These are phyloP conservation scores for Empis stercorea DNA, from an alignment of 2,888 invertebrate species.

Conservation along the genomic window DNA sequence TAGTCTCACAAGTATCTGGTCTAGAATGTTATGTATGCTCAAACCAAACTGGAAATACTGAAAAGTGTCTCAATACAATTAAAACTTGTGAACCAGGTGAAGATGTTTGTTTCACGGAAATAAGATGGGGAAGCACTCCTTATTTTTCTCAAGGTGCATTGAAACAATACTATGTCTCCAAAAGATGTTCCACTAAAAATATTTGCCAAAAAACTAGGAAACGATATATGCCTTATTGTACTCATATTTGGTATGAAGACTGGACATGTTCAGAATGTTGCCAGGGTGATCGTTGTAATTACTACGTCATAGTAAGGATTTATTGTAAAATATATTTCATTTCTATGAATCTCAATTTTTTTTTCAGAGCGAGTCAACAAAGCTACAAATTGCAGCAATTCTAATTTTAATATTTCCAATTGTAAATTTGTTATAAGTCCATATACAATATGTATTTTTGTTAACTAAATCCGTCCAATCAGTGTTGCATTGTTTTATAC, in stretches of 20 bases:
- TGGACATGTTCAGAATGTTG: conserved; percentile 96
- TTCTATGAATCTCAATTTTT: too few relatives aligned
- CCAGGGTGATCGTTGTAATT: conserved; percentile 90
- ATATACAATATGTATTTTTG: too few relatives aligned
- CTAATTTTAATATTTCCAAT: too few relatives aligned
- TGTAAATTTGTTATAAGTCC: too few relatives aligned
- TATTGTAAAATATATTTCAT: too few relatives aligned
- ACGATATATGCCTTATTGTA: conserved; percentile 63
- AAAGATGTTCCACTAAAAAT: conserved; percentile 70
- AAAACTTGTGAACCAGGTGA: conserved; percentile 79
- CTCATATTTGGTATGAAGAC: conserved; percentile 90
- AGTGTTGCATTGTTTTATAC: too few relatives aligned
- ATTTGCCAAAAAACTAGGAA: conserved; percentile 61
- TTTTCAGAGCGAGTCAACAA: too few relatives aligned
- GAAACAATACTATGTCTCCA: conserved; percentile 87
- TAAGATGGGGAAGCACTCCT: conserved; percentile 84
- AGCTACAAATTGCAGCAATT: too few relatives aligned
- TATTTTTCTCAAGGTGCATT: conserved; percentile 89
- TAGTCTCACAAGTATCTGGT: conserved; percentile 32
- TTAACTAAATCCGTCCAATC: too few relatives aligned
- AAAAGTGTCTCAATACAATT: conserved; percentile 85
- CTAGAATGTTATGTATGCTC: conserved; percentile 93
- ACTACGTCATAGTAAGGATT: conserved; percentile 54
- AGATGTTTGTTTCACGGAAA: conserved; percentile 58
- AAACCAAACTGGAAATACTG: conserved; percentile 81